These are phyloP conservation scores for Cyprinella venusta DNA, from an alignment of 2,797 vertebrate genomes.

Conservation along the genomic window DNA sequence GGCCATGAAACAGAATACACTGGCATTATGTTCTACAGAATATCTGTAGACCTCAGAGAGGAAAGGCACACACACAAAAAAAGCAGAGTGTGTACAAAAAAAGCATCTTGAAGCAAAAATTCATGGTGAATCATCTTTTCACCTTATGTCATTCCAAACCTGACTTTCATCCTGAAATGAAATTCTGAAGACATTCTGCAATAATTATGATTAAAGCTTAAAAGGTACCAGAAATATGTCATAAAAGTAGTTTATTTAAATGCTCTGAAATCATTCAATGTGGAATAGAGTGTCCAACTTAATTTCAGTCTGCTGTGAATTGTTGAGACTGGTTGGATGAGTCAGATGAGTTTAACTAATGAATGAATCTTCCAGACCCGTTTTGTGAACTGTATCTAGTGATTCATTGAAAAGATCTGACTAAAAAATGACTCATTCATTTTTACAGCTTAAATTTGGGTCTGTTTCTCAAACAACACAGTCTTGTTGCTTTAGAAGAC, in stretches of 20 bases:
- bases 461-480: not conserved
- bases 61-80: slow-evolving; percentile 42
- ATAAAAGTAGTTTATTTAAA: not conserved
- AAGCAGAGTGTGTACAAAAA: not conserved
- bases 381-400: not conserved
- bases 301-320: not conserved
- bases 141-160: not conserved
- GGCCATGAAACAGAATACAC: slow-evolving; percentile 57
- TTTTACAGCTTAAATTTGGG: not conserved
- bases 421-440: not conserved
- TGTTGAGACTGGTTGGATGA: not conserved
- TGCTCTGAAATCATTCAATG: not conserved
- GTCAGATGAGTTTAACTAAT: not conserved
- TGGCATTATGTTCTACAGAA: slow-evolving; percentile 41
- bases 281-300: not conserved
- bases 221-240: not conserved
- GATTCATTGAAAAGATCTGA: not conserved
- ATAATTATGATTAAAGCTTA: not conserved
- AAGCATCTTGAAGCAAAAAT: not conserved
- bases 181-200: not conserved
- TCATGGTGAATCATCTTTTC: no score
- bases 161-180: slow-evolving; percentile 6
- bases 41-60: slow-evolving; percentile 45
- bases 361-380: not conserved
- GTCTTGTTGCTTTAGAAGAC: not conserved